A percentile compares a stretch with the other conserved stretches of the same genome.
These are phyloP conservation scores for Sisor rabdophorus DNA, from an alignment of 2,113 vertebrate species.

Conservation along the genomic window DNA sequence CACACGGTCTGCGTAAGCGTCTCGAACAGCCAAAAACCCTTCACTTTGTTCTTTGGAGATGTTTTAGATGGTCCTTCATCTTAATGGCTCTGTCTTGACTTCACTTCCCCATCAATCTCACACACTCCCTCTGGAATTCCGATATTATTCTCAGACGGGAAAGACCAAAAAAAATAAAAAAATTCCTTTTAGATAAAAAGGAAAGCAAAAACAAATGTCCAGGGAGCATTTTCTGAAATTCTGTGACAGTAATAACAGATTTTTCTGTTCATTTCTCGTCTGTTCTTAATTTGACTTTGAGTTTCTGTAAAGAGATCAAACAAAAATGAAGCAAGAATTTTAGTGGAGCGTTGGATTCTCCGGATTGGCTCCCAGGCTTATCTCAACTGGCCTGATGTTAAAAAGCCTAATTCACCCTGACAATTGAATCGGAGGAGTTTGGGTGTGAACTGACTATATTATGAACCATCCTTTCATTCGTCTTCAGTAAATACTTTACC, in stretches of 20 bases:
- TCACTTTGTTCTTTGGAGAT: constrained; percentile 33
- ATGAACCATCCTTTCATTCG: background rate
- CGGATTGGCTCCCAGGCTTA: background rate
- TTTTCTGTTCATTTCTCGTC: constrained; percentile 11
- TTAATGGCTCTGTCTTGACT: constrained; percentile 32
- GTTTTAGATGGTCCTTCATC: constrained; percentile 37
- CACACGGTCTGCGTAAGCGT: constrained; percentile 28
- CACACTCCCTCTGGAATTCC: constrained; percentile 31
- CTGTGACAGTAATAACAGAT: constrained; percentile 20
- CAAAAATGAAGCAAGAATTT: background rate
- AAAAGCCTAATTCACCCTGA: constrained; percentile 22
- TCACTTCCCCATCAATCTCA: constrained; percentile 37
- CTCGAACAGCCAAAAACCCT: constrained; percentile 33
- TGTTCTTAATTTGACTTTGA: constrained; percentile 31
- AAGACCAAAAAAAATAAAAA: background rate
- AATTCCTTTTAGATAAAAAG: constrained; percentile 29
- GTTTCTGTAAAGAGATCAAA: constrained; percentile 20
- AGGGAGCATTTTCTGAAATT: background rate
- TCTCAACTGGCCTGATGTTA: constrained; percentile 8
- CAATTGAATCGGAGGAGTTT: constrained; percentile 21
- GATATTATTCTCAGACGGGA: constrained; percentile 25
- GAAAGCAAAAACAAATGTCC: constrained; percentile 23
- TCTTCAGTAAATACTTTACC: background rate
- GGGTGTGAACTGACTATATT: background rate
- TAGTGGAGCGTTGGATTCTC: constrained; percentile 7